phyloP scores from a whole-genome alignment of 2,888 invertebrate species.

The Andrena camellia region DNA sequence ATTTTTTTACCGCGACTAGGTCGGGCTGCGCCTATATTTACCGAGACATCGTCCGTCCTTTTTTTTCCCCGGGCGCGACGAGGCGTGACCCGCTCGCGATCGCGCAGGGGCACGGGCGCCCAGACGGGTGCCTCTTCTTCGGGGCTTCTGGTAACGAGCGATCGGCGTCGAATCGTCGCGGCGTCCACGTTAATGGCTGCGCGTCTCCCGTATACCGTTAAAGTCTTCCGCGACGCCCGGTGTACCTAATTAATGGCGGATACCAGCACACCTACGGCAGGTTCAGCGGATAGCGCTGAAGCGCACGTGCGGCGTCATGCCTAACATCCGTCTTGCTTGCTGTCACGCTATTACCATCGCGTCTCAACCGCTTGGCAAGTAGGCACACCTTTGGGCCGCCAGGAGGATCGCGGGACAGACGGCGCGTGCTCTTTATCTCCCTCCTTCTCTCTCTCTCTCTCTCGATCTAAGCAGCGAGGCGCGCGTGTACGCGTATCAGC shows the following conservation, averaged over 20 bases:
- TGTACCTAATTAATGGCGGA: constrained; percentile 75
- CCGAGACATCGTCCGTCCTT: constrained; percentile 50
- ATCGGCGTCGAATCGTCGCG: constrained; percentile 65
- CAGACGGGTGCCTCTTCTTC: background rate
- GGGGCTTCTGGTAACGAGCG: constrained; percentile 45
- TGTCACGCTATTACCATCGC: constrained; percentile 68
- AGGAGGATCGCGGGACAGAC: constrained; percentile 51
- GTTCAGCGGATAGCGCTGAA: constrained; percentile 45
- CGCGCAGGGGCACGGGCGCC: constrained; percentile 22
- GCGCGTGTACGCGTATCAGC: constrained; percentile 57
- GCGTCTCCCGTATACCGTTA: constrained; percentile 76
- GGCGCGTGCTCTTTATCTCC: constrained; percentile 27
- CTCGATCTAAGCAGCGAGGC: background rate
- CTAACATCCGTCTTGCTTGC: constrained; percentile 70
- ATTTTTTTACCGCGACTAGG: constrained; percentile 63
- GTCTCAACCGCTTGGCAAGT: constrained; percentile 70
- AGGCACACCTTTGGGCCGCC: constrained; percentile 44
- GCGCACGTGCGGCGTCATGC: constrained; percentile 63
- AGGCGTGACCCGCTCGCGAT: constrained; percentile 61
- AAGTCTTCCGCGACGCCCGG: constrained; percentile 66
- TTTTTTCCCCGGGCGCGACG: constrained; percentile 43
- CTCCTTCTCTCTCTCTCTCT: background rate
- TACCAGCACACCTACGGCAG: constrained; percentile 50
- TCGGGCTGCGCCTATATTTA: constrained; percentile 73
- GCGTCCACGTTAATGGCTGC: constrained; percentile 68